Evolutionary conservation across 1,140 invertebrate species (phyloP), one percentile per base, ranked within the genome.

Genomic region (Scaptomyza hsui): DNA sequence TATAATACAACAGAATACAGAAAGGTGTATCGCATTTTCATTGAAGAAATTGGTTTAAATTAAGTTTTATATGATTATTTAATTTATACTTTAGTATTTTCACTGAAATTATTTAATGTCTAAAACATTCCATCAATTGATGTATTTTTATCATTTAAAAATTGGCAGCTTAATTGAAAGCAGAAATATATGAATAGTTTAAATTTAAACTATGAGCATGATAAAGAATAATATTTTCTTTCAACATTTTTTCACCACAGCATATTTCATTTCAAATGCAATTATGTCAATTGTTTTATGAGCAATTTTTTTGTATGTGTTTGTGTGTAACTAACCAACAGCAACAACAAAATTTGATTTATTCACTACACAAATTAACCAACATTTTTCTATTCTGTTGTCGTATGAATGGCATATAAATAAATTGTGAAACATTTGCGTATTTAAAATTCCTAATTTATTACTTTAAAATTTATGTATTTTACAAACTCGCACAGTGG

Each of bases 361-460:
- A 81, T 77, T 71, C 74, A 86, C 73, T 80, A 57, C 53, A 67
- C 73, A 77, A 71, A 80, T 86, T 80, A 81, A 81, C 68, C 77
- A 42, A 64, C 41, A 21, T 67, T 47, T 53, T 39, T 37, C 16
- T 24, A 15, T 21, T 52, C 55, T 68, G 72, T 57, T 60, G 68
- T 59, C 55, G 48, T 67, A 21, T 77, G 37, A 68, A 68, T 71
- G 70, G 47, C 44, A 59, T 64, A 75, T 68, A 85, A 88, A 78
- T 52, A 49, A 35, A 52, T 69, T 64, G 42, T 71, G 52, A 37
- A 61, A 73, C 63, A 79, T 85, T 86, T 78, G 52, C 45, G 48
- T 69, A 62, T 63, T 48, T 56, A 75, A 85, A 65, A 75, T 63
- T 47, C 21, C 10, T 13, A 70, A 86, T 71, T 81, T 70, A 86